Evolutionary conservation across 1,140 invertebrate genomes (phyloP).

Genomic region (Drosophila elegans): DNA sequence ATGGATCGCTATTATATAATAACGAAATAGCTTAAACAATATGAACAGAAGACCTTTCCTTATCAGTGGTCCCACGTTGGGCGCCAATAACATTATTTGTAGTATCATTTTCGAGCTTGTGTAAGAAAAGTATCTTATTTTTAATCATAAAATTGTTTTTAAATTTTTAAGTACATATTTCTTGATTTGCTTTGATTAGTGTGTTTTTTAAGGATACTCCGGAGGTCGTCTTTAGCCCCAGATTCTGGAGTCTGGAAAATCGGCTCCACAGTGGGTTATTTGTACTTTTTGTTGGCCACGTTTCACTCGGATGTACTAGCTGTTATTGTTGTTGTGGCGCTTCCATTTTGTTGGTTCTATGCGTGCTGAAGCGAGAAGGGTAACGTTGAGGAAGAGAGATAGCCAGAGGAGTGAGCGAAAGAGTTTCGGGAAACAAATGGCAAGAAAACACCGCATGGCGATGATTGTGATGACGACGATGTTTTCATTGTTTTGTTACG

Average conservation of each 20-base stretch:
- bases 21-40: too few relatives aligned
- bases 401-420: slow-evolving; percentile 27
- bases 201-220: slow-evolving; percentile 10
- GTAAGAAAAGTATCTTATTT: too few relatives aligned
- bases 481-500: slow-evolving; percentile 80
- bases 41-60: not conserved
- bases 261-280: slow-evolving; percentile 30
- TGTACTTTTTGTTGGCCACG: slow-evolving; percentile 51
- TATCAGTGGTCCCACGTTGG: not conserved
- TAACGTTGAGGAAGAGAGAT: not conserved
- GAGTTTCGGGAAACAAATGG: slow-evolving; percentile 69
- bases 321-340: slow-evolving; percentile 42
- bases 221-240: slow-evolving; percentile 2
- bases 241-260: not conserved
- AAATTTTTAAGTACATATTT: not conserved
- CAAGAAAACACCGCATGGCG: slow-evolving; percentile 78
- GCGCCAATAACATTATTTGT: not conserved
- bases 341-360: slow-evolving; percentile 36
- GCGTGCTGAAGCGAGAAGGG: slow-evolving; percentile 23
- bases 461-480: slow-evolving; percentile 82
- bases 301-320: slow-evolving; percentile 38
- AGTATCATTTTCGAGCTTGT: too few relatives aligned
- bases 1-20: too few relatives aligned
- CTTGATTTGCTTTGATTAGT: not conserved
- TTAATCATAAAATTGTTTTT: not conserved